Evolutionary conservation across 2,888 invertebrate genomes (phyloP), one percentile per base, ranked within the genome.

Genomic region (Antheraea assamensis): DNA sequence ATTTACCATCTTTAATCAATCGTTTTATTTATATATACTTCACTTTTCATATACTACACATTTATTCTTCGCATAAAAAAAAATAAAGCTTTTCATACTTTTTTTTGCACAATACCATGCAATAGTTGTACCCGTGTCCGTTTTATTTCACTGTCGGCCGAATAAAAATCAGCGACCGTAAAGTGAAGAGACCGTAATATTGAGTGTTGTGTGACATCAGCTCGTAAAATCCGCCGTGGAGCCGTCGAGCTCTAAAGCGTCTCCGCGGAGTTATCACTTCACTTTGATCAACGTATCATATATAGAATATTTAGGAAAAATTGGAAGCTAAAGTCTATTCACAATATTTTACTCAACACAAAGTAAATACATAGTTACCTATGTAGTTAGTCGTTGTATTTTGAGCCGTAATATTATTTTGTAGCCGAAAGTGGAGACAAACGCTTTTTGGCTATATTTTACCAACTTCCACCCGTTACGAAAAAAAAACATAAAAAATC

Each of bases 101-200:
- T n/a, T n/a, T 68, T 31, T 64, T 15, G 19, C 21, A 49, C 27
- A 27, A 71, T 24, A 30, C 24, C 49, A 24, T 49, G 68, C 68
- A 68, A 68, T 68, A 35, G 35, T 68, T 68, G 68, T 35, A 21
- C 10, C n/a, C 24, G 15, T 66, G 66, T 17, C 68, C 35, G 86
- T 87, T 86, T 86, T 83, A 85, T 85, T 85, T 77, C 80, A 75
- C 83, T 27, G 78, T 80, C 80, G 78, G 81, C 81, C 86, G 85
- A 89, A 90, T 89, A 89, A 91, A 90, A 90, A 83, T 80, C 91
- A 88, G 84, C 90, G 91, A 90, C 91, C 90, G 91, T 89, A 90
- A 90, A 89, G 83, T 83, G 87, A 86, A 86, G 88, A 90, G 91
- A 90, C 85, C 88, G 88, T 87, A 89, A 89, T 92, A 91, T 90